phyloP scores from a whole-genome alignment of 1,140 invertebrate genomes.

The Paraescarpia echinospica region DNA sequence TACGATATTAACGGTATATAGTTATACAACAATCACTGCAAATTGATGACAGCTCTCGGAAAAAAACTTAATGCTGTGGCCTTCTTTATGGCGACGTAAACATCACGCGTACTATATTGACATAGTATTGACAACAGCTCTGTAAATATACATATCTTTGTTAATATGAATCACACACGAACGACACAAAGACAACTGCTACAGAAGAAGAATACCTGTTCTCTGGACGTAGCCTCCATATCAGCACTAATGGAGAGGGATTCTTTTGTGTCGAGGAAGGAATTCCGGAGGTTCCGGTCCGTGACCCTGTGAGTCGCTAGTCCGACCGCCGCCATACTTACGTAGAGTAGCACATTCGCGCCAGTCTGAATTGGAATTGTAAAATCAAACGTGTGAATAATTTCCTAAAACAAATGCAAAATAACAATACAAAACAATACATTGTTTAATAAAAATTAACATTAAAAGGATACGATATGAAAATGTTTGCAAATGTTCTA shows the following conservation, averaged over 20 bases:
- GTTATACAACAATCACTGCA: no score
- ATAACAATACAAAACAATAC: no score
- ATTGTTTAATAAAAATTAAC: no score
- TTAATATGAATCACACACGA: not conserved
- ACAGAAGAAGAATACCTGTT: slow-evolving; percentile 75
- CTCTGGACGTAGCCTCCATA: slow-evolving; percentile 88
- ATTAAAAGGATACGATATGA: no score
- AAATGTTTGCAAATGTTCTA: no score
- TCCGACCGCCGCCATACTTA: slow-evolving; percentile 72
- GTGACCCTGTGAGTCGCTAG: slow-evolving; percentile 77
- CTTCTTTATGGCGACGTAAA: no score
- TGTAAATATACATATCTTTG: not conserved
- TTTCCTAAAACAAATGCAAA: no score
- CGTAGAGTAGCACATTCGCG: slow-evolving; percentile 71
- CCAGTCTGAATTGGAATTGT: slow-evolving; percentile 63
- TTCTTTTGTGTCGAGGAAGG: slow-evolving; percentile 88
- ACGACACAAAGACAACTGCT: slow-evolving; percentile 39
- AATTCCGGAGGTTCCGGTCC: slow-evolving; percentile 81
- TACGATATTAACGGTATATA: no score
- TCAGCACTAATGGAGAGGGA: slow-evolving; percentile 88
- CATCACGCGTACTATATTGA: no score
- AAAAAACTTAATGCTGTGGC: no score
- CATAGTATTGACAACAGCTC: no score
- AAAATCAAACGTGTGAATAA: slow-evolving; percentile 27
- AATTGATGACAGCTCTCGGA: no score